Evolutionary conservation across 2,113 vertebrate genomes (phyloP).

Genomic region (Cairina moschata): DNA sequence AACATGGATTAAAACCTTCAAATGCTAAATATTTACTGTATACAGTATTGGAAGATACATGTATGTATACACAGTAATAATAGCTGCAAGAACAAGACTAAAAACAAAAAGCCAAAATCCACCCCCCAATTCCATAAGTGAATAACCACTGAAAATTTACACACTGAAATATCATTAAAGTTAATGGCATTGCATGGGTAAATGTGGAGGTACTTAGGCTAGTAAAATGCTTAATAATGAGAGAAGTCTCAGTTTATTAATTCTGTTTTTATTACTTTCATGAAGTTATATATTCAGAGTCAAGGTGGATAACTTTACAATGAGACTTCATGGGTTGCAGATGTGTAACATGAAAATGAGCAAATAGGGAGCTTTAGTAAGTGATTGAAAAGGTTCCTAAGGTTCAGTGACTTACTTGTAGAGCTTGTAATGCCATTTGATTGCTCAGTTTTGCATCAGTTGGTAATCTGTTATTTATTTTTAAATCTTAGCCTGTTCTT

Average conservation of each 20-base stretch:
- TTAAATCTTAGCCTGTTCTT: slow-evolving; percentile 87
- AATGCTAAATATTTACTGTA: not conserved
- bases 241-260: not conserved
- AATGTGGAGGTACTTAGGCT: not conserved
- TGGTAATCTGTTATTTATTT: not conserved
- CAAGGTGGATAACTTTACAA: not conserved
- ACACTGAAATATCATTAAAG: not conserved
- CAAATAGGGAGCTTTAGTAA: not conserved
- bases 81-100: not conserved
- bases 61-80: not conserved
- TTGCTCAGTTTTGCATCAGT: not conserved
- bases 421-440: not conserved
- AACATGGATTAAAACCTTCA: not conserved
- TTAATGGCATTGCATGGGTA: not conserved
- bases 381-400: not conserved
- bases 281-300: not conserved
- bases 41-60: not conserved
- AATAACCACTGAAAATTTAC: not conserved
- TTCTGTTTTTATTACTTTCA: slow-evolving; percentile 7
- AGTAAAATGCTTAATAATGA: not conserved
- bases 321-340: not conserved
- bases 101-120: not conserved
- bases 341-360: not conserved
- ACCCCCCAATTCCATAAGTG: not conserved
- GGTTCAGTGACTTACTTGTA: not conserved